Base-by-base conservation (phyloP, 2,888 invertebrate genomes). In the Trichogramma evanescens region DNA sequence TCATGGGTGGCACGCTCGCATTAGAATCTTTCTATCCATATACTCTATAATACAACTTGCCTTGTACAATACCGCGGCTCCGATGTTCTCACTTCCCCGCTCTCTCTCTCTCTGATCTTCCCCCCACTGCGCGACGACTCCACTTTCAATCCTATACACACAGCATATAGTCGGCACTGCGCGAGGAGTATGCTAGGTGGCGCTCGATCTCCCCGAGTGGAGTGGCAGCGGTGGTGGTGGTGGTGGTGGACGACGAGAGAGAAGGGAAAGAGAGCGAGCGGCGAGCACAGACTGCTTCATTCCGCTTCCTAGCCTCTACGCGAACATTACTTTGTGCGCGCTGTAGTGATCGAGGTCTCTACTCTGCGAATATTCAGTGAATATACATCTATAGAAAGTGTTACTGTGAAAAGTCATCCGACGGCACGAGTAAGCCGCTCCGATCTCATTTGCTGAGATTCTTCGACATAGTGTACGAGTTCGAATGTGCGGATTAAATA, bases 21-120 rank as follows among this genome's bases (percentile, higher is more conserved):
- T 78, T 77, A 77, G 77, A 78, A 78, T 77, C 77, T 75, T 74
- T 73, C 72, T 26, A 26, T 26, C 26, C 26, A 26, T 26, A 26
- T 26, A 3, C 26, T 26, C 26, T 26, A 26, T 26, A 26, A 26
- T 26, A 26, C 26, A 26, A 26, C 26, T 26, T 26, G 26, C 26
- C 26, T 26, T 26, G 26, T 2, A 26, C 26, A 60, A 62, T 58
- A 63, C 65, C 63, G 58, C 61, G 42, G 58, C 63, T 50, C 80
- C 80, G 79, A 79, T 79, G 79, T 80, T 79, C 80, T 80, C 81
- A 79, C 80, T 80, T 49, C 62, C 54, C 56, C 57, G 8, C 50
- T 26, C 8, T 49, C 58, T n/a, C 54, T 59, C 61, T 56, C 60
- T 63, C 61, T 51, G 58, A 58, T 54, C 61, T 53, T 52, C 62